Evolutionary conservation across 1,140 invertebrate species (phyloP), one percentile per base, ranked within the genome.

Genomic region (Doryteuthis pealeii): DNA sequence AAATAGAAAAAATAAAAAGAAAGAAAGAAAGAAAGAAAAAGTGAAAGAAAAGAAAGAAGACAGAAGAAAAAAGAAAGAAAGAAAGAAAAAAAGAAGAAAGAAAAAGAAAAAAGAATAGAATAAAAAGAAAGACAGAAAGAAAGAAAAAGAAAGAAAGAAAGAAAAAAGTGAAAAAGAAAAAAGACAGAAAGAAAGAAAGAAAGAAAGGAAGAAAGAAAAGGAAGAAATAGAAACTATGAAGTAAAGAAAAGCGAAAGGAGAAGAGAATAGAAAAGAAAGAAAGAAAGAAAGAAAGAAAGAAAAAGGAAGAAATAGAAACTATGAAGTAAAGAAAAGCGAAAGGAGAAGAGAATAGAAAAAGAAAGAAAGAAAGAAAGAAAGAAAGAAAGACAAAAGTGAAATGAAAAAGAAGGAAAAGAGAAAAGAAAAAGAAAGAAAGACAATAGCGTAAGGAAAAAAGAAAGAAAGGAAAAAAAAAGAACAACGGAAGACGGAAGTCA

Each of bases 341-440:
- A 6, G 49, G 18, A 2, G 15, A 28, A 26, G 15, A 26, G 5
- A 62, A 2, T 15, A 54, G 71, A 72, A 12, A 54, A 33, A 12
- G 71, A 30, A 45, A 54, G 43, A 49, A 26, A 72, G 43, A 54
- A 26, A 31, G 0, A 45, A 43, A 72, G 35, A 72, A 43, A 72
- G 40, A 45, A n/a, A 45, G 70, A 72, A 33, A 66, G 69, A 70
- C 30, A 70, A 33, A 70, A 43, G 54, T 14, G 54, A 43, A 45
- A 32, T 28, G 35, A 45, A n/a, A 54, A 30, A 54, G 32, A 54
- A 28, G 32, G 35, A 14, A 26, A 32, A 26, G 32, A 32, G 6
- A 8, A 32, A 10, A 70, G 68, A 70, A 22, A 26, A 3, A 70
- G 68, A 30, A 40, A 70, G 68, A 70, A 10, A 70, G 33, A 32